Percentiles rank a stretch among this genome's conserved stretches.
Evolutionary conservation across 2,113 vertebrate genomes (phyloP).

Genomic region (Ancistrus triradiatus): DNA sequence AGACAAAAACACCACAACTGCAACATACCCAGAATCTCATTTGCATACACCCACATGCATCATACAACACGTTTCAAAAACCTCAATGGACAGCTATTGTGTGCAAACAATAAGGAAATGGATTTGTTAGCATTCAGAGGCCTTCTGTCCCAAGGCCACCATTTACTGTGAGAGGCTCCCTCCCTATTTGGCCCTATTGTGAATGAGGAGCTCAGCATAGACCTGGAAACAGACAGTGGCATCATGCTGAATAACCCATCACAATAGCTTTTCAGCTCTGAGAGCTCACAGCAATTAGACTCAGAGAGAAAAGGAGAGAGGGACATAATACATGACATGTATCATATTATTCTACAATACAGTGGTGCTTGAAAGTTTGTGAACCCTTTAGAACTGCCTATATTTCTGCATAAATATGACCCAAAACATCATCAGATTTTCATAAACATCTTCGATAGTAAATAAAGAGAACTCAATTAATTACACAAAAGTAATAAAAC

Average conservation of each 20-base stretch:
- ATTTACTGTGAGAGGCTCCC: slow-evolving; percentile 32
- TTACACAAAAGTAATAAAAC: no score
- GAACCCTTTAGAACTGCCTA: no score
- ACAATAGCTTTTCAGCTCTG: no score
- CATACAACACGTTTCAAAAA: slow-evolving; percentile 5
- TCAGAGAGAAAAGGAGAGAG: slow-evolving; percentile 10
- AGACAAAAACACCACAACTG: background rate
- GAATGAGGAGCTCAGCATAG: slow-evolving; percentile 11
- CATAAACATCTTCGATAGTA: no score
- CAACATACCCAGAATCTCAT: background rate
- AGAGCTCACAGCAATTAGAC: no score
- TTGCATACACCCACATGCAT: background rate
- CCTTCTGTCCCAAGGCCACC: slow-evolving; percentile 26
- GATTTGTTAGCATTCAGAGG: slow-evolving; percentile 34
- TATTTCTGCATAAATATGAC: no score
- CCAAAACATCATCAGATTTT: no score
- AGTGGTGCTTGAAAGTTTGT: no score
- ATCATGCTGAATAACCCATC: slow-evolving; percentile 16
- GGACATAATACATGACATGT: no score
- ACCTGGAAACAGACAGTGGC: slow-evolving; percentile 7
- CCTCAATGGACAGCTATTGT: slow-evolving; percentile 20
- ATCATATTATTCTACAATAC: no score
- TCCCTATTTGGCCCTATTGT: slow-evolving; percentile 7
- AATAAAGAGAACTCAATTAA: no score
- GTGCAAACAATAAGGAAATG: slow-evolving; percentile 30